These are phyloP conservation scores for Macrobrachium nipponense DNA, from an alignment of 1,140 invertebrate species.

Conservation along the genomic window DNA sequence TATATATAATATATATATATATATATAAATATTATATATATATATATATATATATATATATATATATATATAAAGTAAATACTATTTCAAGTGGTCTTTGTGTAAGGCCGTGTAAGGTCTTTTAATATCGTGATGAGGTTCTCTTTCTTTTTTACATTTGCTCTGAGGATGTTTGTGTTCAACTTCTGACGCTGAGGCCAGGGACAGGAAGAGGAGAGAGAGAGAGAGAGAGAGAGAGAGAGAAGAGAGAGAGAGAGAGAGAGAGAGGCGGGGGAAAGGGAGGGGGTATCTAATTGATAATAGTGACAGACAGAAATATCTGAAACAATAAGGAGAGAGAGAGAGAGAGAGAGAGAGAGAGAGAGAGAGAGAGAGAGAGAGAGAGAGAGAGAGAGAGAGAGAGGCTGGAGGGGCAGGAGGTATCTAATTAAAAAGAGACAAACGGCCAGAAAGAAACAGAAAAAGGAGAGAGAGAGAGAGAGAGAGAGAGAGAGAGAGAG, in stretches of 20 bases:
- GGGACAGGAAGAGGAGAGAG: not conserved
- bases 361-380: not conserved
- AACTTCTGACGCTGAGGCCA: not conserved
- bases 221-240: not conserved
- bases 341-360: not conserved
- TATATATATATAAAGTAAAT: no score
- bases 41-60: no score
- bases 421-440: not conserved
- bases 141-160: no score
- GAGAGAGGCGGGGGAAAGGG: not conserved
- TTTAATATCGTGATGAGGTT: no score
- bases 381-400: conserved; percentile 1
- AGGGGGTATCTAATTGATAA: not conserved
- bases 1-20: no score
- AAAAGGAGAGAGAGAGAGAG: not conserved
- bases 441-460: not conserved
- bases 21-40: no score
- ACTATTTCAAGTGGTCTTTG: no score
- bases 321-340: not conserved
- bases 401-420: not conserved
- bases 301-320: not conserved
- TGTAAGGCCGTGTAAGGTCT: no score
- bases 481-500: not conserved
- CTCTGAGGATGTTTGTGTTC: no score
- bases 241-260: conserved; percentile 12